These are phyloP conservation scores for Eleginops maclovinus DNA, from an alignment of 2,113 vertebrate species.

Conservation along the genomic window DNA sequence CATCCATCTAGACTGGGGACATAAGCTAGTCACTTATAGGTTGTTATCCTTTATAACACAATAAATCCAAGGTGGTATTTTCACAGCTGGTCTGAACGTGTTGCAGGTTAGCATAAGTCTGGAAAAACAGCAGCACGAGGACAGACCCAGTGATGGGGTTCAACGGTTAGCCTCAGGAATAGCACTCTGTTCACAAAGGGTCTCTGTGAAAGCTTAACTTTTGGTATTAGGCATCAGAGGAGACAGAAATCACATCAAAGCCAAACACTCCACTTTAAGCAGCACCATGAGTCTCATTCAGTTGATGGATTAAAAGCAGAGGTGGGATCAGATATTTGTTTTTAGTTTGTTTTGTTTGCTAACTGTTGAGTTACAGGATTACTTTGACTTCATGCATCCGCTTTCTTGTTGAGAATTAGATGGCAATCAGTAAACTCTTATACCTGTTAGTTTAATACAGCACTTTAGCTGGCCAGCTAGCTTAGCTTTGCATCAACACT, in stretches of 20 bases:
- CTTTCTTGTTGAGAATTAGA: neutral
- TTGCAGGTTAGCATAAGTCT: conserved; percentile 42
- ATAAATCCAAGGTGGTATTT: conserved; percentile 68
- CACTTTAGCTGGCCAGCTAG: no score
- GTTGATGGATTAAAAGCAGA: neutral
- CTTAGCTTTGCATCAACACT: no score
- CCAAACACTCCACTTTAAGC: neutral
- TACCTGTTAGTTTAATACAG: no score
- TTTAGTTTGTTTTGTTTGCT: neutral
- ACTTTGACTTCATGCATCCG: neutral
- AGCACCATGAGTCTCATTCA: neutral
- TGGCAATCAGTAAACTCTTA: no score
- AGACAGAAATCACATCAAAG: conserved; percentile 33
- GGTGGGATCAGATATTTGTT: neutral
- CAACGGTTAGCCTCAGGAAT: conserved; percentile 35
- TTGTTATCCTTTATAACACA: conserved; percentile 53
- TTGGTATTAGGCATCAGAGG: conserved; percentile 31
- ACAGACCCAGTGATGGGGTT: conserved; percentile 41
- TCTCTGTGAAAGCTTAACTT: conserved; percentile 38
- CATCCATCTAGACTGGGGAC: neutral
- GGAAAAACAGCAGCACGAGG: conserved; percentile 46
- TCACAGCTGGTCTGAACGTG: conserved; percentile 62
- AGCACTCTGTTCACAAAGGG: conserved; percentile 48
- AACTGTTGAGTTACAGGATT: neutral
- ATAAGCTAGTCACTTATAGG: conserved; percentile 3